phyloP scores from a whole-genome alignment of 2,797 vertebrate genomes.

The Coendou prehensilis region DNA sequence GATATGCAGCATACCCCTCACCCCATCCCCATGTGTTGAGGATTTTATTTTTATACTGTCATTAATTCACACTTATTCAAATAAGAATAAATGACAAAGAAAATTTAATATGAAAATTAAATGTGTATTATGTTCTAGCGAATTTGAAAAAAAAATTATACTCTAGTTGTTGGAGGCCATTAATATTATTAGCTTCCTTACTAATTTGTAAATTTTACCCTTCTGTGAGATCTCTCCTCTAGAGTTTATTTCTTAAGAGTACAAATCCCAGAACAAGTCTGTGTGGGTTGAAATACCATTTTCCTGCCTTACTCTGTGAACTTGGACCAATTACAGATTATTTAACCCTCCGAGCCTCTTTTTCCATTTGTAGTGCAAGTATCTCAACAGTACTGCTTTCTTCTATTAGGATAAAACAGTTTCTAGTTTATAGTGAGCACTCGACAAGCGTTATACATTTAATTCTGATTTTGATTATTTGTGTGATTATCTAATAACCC shows the following conservation, averaged over 20 bases:
- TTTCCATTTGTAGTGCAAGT: background rate
- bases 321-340: background rate
- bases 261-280: background rate
- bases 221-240: background rate
- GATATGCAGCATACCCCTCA: background rate
- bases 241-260: background rate
- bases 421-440: background rate
- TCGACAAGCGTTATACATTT: background rate
- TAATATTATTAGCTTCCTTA: background rate
- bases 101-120: constrained; percentile 1
- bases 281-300: background rate
- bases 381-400: background rate
- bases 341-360: background rate
- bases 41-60: background rate
- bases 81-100: background rate
- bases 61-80: background rate
- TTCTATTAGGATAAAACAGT: background rate
- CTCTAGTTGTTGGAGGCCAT: background rate
- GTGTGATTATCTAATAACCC: background rate
- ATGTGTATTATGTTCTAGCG: background rate
- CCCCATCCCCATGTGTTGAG: background rate
- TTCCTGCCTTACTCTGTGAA: background rate
- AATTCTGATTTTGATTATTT: background rate
- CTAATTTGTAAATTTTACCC: background rate
- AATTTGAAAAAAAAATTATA: background rate